A percentile compares a stretch with the other conserved stretches of the same genome.
Evolutionary conservation across 2,888 invertebrate species (phyloP).

Genomic region (Eupeodes luniger): DNA sequence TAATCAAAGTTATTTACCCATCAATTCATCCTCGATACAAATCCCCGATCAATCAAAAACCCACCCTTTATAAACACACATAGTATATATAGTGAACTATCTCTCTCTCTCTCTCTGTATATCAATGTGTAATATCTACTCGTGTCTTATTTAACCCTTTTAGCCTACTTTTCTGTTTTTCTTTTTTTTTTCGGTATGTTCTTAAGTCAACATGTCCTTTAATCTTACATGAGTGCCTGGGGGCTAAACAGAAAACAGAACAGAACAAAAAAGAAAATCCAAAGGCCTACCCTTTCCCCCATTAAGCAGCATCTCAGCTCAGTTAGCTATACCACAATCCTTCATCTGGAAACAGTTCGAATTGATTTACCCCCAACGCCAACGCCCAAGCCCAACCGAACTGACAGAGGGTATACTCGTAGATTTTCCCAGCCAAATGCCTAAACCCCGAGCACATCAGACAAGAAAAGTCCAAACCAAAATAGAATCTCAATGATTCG

Average conservation of each 20-base stretch:
- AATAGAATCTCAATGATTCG: conserved; percentile 24
- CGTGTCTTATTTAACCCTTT: conserved; percentile 61
- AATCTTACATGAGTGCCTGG: conserved; percentile 70
- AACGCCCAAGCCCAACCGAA: too few species aligned
- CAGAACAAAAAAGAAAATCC: conserved; percentile 44
- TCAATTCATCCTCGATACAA: conserved; percentile 67
- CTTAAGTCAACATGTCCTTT: conserved; percentile 73
- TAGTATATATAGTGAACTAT: not conserved
- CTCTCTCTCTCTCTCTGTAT: conserved; percentile 11
- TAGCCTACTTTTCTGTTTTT: conserved; percentile 43
- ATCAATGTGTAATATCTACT: conserved; percentile 1
- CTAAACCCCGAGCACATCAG: not conserved
- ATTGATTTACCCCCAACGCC: conserved; percentile 41
- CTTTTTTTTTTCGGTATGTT: conserved; percentile 8
- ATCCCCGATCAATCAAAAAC: conserved; percentile 66
- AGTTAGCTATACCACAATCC: conserved; percentile 12
- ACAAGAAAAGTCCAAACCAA: conserved; percentile 37
- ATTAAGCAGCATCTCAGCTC: not conserved
- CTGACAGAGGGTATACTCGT: not conserved
- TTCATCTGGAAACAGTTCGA: conserved; percentile 40
- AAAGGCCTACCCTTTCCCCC: conserved; percentile 22
- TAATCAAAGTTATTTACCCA: conserved; percentile 72
- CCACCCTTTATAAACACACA: conserved; percentile 21
- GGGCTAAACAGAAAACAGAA: not conserved
- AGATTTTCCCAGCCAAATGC: conserved; percentile 19